Conservation (phyloP, 2,797 vertebrate species). For the Hemitrygon akajei region DNA sequence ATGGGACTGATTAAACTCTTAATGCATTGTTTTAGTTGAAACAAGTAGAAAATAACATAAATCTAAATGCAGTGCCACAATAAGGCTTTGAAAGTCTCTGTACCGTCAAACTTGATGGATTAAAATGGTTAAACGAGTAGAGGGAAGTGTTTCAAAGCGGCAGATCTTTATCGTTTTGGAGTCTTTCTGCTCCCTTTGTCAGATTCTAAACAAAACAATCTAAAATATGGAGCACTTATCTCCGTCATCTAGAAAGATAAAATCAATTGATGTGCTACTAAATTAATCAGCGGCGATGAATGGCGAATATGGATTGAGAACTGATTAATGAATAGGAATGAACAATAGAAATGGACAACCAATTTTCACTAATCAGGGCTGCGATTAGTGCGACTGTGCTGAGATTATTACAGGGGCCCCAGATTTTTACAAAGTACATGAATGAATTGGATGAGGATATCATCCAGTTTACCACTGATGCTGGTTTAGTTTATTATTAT, state of each 20-base stretch:
- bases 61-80: background rate
- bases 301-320: too few species aligned
- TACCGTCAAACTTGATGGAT: background rate
- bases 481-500: too few species aligned
- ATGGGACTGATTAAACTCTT: background rate
- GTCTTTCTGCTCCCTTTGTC: background rate
- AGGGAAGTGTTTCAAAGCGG: background rate
- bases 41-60: background rate
- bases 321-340: too few species aligned
- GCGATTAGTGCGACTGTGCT: too few species aligned
- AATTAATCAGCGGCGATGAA: background rate
- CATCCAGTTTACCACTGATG: too few species aligned
- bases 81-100: background rate
- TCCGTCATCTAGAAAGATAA: background rate
- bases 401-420: too few species aligned
- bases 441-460: too few species aligned
- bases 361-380: too few species aligned
- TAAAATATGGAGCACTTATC: background rate
- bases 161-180: background rate
- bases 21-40: background rate
- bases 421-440: too few species aligned
- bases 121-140: background rate
- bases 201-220: background rate
- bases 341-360: too few species aligned
- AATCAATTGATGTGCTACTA: background rate